Conservation (phyloP, 2,888 invertebrate species). For the Perithous albicinctus region DNA sequence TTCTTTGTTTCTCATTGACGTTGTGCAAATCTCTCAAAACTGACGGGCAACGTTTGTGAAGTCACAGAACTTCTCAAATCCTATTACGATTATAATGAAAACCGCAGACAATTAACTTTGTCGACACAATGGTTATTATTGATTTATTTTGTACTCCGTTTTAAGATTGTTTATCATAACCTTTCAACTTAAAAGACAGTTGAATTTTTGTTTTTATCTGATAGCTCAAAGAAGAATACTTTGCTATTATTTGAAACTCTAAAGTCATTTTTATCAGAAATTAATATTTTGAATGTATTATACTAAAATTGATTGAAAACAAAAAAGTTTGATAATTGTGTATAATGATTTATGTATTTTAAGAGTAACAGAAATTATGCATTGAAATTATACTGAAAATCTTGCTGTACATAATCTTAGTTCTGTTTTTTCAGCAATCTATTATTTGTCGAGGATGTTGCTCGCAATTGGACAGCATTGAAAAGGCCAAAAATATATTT, state of each 20-base stretch:
- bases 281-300: not conserved
- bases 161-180: not conserved
- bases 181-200: not conserved
- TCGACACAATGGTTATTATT: slow-evolving; percentile 2
- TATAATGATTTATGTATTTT: not conserved
- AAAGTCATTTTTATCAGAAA: no score
- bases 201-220: no score
- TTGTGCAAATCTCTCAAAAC: not conserved
- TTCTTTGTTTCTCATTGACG: not conserved
- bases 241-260: no score
- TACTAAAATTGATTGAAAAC: no score
- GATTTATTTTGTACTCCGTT: not conserved
- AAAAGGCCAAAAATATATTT: slow-evolving; percentile 8
- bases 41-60: not conserved
- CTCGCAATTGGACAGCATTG: not conserved
- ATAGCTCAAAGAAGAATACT: no score
- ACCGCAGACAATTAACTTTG: not conserved
- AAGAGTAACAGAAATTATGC: not conserved
- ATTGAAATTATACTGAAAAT: not conserved
- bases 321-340: no score
- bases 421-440: not conserved
- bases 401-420: not conserved
- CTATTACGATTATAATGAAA: not conserved
- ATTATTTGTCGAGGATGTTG: slow-evolving; percentile 19
- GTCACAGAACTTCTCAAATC: not conserved